Evolutionary conservation across 2,888 invertebrate species (phyloP).

Genomic region (Pollenia angustigena): DNA sequence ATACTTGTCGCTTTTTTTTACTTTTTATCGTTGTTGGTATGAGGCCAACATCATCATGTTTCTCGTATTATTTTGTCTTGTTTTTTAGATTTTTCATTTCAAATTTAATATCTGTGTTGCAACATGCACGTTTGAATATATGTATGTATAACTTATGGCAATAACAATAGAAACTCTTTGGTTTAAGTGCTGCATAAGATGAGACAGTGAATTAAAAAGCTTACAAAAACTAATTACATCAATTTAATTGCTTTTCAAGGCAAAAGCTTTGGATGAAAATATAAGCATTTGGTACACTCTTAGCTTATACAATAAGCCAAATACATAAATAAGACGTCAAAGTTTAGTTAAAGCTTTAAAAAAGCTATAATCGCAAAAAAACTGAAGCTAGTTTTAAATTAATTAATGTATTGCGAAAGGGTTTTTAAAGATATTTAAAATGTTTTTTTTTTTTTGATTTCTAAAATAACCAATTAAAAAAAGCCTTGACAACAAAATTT

Average conservation of each 20-base stretch:
- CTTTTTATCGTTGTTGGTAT: conserved; percentile 46
- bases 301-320: no score
- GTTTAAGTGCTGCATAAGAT: conserved; percentile 57
- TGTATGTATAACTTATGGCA: conserved; percentile 42
- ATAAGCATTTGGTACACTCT: no score
- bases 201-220: conserved; percentile 24
- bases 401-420: no score
- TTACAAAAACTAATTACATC: background rate
- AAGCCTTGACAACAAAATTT: no score
- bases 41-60: conserved; percentile 63
- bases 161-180: conserved; percentile 62
- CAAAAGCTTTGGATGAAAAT: background rate
- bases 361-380: no score
- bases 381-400: no score
- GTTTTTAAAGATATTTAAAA: no score
- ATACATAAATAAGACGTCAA: no score
- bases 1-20: conserved; percentile 32
- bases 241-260: background rate
- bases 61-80: conserved; percentile 51
- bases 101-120: conserved; percentile 55
- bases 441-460: no score
- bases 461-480: no score
- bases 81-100: conserved; percentile 34
- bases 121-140: conserved; percentile 53
- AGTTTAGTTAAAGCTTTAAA: no score